Evolutionary conservation across 2,797 vertebrate genomes (phyloP), one percentile per base, ranked within the genome.

Genomic region (Tapirus indicus): DNA sequence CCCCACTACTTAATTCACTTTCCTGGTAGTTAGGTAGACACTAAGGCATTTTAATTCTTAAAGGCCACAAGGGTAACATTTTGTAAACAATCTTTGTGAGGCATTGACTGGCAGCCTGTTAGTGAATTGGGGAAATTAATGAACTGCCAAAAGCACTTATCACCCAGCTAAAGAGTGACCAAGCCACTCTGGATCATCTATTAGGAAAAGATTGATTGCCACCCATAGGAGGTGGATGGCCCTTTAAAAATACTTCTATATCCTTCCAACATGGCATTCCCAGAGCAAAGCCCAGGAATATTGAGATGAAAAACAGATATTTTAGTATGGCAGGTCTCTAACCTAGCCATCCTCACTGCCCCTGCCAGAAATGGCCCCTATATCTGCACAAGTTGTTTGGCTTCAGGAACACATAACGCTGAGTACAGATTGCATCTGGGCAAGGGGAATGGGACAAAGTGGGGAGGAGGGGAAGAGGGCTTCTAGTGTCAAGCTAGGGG

Each of bases 241-340:
- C 60, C 21, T 94, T 96, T 88, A 72, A 94, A 64, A 97, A 56
- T 74, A 49, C 38, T 85, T 95, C 20, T 54, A 11, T 91, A 14
- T 94, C 54, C n/a, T 95, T 87, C 21, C 25, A 92, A 77, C 9
- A 4, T 83, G 35, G 12, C 25, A 80, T 88, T 74, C 60, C 5
- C 27, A 44, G 62, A 68, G 49, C 41, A 69, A 91, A 93, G 60
- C 32, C 17, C 18, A 72, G 69, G 52, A 86, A 83, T 60, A 56
- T 17, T 92, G 41, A 79, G 13, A 64, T 49, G 54, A 82, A 78
- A 88, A 91, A 29, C 13, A 88, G 35, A 5, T 23, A 66, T 92
- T 92, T 82, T 71, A 29, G 18, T 95, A 38, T 71, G 27, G 47
- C 4, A 2, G 32, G n/a, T 72, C 38, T 74, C 41, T 78, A 64